Base-by-base conservation (phyloP, 2,888 invertebrate species). In the Heliconius erato region DNA sequence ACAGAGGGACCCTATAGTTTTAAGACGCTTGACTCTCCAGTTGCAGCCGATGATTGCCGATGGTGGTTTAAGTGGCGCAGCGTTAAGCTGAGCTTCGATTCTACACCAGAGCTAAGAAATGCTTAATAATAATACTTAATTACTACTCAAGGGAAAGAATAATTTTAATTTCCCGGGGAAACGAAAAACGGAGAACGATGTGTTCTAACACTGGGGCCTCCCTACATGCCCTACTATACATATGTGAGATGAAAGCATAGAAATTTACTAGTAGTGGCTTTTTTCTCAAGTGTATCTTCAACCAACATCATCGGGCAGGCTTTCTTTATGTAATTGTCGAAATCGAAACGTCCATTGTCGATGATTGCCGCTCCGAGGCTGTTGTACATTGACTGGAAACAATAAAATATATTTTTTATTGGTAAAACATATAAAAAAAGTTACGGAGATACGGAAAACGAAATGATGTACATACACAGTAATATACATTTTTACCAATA, bases 341-440 rank as follows among this genome's bases (percentile, higher is more conserved):
- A 99, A 83, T 97, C 96, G 3, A 94, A 89, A 11, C 98, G 96
- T 12, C 97, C 97, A 72, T 97, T 96, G 83, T 97, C 97, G 0
- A 98, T 91, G 9, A 99, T 95, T 2, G 97, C 93, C 0, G 98
- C 98, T 0, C 99, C 99, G 12, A 99, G 91, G 0, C 99, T 99
- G 93, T 97, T 98, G 92, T 98, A 98, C 87, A 98, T 95, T 1
- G 98, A 97, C 94, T 98, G 96, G 14, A 87, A 82, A 71, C 69
- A 49, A 80, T 32, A 40, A 32, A 14, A 44, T 59, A 35, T 9
- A 12, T 67, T 26, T 9, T 40, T 59, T 63, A 11, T 11, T 63
- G n/a, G 63, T 63, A 59, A 23, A 59, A 59, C 14, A 54, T 54
- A 23, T 0, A 54, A 23, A 54, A 54, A 54, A 54, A 5, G 44